Base-by-base conservation (phyloP, 2,113 vertebrate species). In the Setophaga coronata region DNA sequence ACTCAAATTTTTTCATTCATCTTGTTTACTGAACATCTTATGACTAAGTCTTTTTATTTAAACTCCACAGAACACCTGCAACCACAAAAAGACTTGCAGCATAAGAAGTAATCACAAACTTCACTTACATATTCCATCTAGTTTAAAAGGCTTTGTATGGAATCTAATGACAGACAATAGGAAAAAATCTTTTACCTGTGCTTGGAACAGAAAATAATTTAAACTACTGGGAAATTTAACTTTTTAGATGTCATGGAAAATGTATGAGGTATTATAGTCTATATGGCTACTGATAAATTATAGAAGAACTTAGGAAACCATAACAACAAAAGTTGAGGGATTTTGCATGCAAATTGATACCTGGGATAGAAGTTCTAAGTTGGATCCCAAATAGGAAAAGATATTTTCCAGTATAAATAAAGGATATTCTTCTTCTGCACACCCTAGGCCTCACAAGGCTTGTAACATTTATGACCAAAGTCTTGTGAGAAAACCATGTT, bases 151-250 rank as follows among this genome's bases (percentile, higher is more conserved):
- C 15, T 58, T 70, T 73, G 33, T 65, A n/a, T 11, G 64, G 69
- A 84, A 76, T 36, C 62, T 93, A 87, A 73, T 1, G 5, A 67
- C 10, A 56, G 9, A 76, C 9, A 77, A 62, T 6, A 72, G 28
- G 31, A 19, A 64, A 93, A 82, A 85, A 62, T 53, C 20, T 23
- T 89, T 78, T 88, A 85, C 87, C 18, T 94, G 73, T 65, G 58
- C 57, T 73, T 82, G 87, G 71, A 89, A 95, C 20, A 79, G 43
- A 91, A 13, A 83, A 89, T 51, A 95, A 94, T 88, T 90, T 93
- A 82, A 96, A 71, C 87, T 96, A 96, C 61, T 89, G 57, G 28
- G 87, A 97, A 92, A 91, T 58, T 7, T 28, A 88, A 36, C 33
- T 67, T 95, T 93, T 78, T 90, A 33, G 24, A 48, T 3, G 13